These are phyloP conservation scores for Samia ricini DNA, from an alignment of 1,140 invertebrate species.

Conservation along the genomic window DNA sequence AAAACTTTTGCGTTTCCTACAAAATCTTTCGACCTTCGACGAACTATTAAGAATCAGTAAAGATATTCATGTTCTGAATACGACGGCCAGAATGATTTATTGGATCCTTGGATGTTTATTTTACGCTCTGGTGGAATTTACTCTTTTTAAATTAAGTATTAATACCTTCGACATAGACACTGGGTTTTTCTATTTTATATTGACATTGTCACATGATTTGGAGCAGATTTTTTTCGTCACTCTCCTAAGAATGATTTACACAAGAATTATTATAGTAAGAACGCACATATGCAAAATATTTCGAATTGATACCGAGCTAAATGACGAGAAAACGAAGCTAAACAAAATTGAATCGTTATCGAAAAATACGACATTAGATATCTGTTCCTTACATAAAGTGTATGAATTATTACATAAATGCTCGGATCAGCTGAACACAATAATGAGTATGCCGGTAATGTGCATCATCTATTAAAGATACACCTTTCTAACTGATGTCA, in stretches of 20 bases:
- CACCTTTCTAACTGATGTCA: too few relatives aligned
- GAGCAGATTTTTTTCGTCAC: slow-evolving; percentile 35
- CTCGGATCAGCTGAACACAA: slow-evolving; percentile 40
- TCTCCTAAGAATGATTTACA: slow-evolving; percentile 25
- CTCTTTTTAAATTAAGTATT: slow-evolving; percentile 4
- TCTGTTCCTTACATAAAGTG: slow-evolving; percentile 37
- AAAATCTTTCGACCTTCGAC: slow-evolving; percentile 35
- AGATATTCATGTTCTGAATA: slow-evolving; percentile 17
- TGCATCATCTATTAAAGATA: slow-evolving; percentile 13
- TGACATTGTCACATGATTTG: slow-evolving; percentile 31
- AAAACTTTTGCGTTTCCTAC: slow-evolving; percentile 27
- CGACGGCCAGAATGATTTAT: slow-evolving; percentile 1
- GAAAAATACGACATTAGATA: slow-evolving; percentile 33
- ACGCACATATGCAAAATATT: slow-evolving; percentile 36
- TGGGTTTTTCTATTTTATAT: slow-evolving; percentile 3
- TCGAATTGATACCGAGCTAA: slow-evolving; percentile 9
- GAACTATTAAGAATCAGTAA: slow-evolving; percentile 32
- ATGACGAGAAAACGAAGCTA: slow-evolving; percentile 12
- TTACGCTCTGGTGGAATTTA: slow-evolving; percentile 23
- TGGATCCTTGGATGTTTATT: slow-evolving; percentile 18
- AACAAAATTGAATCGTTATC: slow-evolving; percentile 33
- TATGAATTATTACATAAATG: slow-evolving; percentile 54
- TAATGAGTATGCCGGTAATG: slow-evolving; percentile 50
- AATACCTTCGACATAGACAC: background rate
- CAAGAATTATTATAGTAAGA: slow-evolving; percentile 36